A percentile compares a stretch with the other conserved stretches of the same genome.
These are phyloP conservation scores for Brienomyrus brachyistius DNA, from an alignment of 2,113 vertebrate species.

Conservation along the genomic window DNA sequence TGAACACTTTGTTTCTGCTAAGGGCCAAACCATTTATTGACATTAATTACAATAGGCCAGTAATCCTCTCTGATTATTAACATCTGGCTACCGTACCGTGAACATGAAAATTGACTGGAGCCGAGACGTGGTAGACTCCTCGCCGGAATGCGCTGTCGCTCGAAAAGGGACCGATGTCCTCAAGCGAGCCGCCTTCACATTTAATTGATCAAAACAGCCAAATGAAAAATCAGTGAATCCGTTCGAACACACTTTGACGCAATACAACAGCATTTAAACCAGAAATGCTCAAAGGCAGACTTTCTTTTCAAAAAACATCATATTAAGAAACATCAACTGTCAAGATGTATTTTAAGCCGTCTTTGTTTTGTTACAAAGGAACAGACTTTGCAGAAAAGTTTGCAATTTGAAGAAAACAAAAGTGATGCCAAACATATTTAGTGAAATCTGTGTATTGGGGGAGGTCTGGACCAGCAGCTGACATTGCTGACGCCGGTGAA, in stretches of 20 bases:
- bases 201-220: constrained; percentile 3
- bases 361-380: constrained; percentile 7
- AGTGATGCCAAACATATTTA: background rate
- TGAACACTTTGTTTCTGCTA: constrained; percentile 12
- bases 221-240: background rate
- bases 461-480: background rate
- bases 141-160: background rate
- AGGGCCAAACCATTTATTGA: background rate
- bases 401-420: background rate
- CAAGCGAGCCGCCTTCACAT: background rate
- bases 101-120: background rate
- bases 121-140: background rate
- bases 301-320: background rate
- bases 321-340: background rate
- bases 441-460: background rate
- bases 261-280: background rate
- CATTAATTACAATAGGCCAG: constrained; percentile 8
- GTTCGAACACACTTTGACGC: background rate
- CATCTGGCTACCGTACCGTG: background rate
- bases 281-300: background rate
- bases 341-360: background rate
- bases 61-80: constrained; percentile 11
- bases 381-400: background rate
- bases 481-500: background rate
- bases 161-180: background rate